These are phyloP conservation scores for Orientallactaga sibirica DNA, from an alignment of 2,797 vertebrate species.

Conservation along the genomic window DNA sequence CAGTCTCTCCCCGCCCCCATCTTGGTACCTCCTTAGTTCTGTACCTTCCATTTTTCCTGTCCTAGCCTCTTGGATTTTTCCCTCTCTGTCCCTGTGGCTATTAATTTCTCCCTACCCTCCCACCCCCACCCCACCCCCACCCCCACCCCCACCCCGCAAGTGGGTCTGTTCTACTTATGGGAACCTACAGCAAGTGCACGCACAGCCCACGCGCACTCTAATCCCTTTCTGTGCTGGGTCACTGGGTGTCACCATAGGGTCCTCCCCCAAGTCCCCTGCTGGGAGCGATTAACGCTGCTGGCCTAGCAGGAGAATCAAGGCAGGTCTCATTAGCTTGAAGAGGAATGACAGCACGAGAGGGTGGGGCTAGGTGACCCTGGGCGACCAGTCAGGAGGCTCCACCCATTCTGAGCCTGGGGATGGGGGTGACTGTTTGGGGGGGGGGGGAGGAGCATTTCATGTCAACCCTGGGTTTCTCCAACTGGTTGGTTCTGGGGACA, in stretches of 20 bases:
- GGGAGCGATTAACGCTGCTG: constrained; percentile 63
- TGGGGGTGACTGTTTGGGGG: not conserved
- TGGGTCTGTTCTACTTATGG: not conserved
- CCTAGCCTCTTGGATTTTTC: not conserved
- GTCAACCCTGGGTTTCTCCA: not conserved
- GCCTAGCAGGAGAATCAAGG: constrained; percentile 56
- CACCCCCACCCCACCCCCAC: not conserved
- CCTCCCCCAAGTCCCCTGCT: not conserved
- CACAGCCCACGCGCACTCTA: not conserved
- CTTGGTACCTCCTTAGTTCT: not conserved
- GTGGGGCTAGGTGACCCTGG: not conserved
- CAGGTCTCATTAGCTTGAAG: constrained; percentile 70
- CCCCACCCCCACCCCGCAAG: no score
- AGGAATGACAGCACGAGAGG: not conserved
- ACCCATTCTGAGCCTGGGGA: not conserved
- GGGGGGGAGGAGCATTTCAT: not conserved
- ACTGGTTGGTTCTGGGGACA: no score
- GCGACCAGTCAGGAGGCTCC: not conserved
- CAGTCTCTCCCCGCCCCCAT: not conserved
- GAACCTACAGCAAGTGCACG: rapidly evolving
- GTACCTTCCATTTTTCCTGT: not conserved
- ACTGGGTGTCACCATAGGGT: constrained; percentile 3
- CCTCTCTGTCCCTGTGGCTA: not conserved
- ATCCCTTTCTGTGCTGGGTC: constrained; percentile 29
- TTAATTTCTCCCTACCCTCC: not conserved